These are phyloP conservation scores for Maconellicoccus hirsutus DNA, from an alignment of 1,140 invertebrate genomes.

Conservation along the genomic window DNA sequence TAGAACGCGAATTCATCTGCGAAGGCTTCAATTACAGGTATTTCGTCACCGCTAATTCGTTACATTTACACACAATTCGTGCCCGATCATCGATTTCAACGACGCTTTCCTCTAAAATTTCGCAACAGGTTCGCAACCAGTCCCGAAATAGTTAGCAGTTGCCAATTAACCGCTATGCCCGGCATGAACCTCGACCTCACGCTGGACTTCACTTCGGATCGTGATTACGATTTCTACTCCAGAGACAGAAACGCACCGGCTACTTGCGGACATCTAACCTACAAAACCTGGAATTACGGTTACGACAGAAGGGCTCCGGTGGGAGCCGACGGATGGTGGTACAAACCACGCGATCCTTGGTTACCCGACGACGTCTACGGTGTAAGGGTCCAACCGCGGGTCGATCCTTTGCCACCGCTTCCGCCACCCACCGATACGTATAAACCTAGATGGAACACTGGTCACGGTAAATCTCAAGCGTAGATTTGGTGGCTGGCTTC, in stretches of 20 bases:
- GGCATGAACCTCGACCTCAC: conserved; percentile 47
- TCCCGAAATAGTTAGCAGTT: conserved; percentile 43
- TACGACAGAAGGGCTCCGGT: neutral
- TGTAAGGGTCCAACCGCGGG: neutral
- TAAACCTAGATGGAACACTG: neutral
- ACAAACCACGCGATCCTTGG: neutral
- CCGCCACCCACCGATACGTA: neutral
- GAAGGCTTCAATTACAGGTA: conserved; percentile 72
- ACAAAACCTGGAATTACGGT: neutral
- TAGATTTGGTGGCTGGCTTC: too few species aligned
- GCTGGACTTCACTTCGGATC: conserved; percentile 50
- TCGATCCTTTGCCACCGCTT: conserved; percentile 6
- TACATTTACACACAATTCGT: too few species aligned
- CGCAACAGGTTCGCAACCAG: conserved; percentile 28
- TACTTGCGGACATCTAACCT: conserved; percentile 25
- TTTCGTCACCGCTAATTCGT: too few species aligned
- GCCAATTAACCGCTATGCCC: conserved; percentile 57
- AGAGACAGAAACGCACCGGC: conserved; percentile 38
- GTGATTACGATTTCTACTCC: conserved; percentile 64
- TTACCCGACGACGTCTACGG: neutral
- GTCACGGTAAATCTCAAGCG: conserved; percentile 13
- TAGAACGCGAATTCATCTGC: conserved; percentile 57
- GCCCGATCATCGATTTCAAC: too few species aligned
- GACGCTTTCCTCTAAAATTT: too few species aligned
- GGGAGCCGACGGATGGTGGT: neutral